Base-by-base conservation (phyloP, 1,140 invertebrate genomes). In the Drosophila burlai region DNA sequence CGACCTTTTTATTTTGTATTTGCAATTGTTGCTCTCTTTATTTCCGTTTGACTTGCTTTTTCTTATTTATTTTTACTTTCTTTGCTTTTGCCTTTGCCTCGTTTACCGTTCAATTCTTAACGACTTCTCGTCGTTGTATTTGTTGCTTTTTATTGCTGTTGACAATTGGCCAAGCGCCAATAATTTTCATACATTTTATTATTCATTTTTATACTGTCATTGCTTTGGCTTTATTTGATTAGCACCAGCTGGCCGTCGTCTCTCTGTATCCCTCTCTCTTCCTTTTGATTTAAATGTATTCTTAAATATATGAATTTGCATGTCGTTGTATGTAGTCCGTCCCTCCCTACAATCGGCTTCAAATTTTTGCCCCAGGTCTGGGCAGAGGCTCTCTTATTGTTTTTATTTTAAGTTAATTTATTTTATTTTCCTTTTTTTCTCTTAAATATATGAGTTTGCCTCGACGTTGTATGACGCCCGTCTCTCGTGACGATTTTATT, bases 151-250 rank as follows among this genome's bases (percentile, higher is more conserved):
- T 79, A 55, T 49, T 59, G 58, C 24, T 65, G 66, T 65, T 69
- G 81, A 90, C 81, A 84, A 89, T 89, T 90, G 84, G 84, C 81
- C 52, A 84, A 90, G 81, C 84, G 84, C 84, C 84, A 89, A 87
- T 84, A 71, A 89, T 89, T 90, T 89, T 78, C 65, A 86, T 85
- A 85, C 50, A 63, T 80, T 81, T 81, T 61, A 72, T 84, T 79
- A 86, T 85, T 81, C 63, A 75, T 81, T 79, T 84, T 58, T 72
- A 69, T 81, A 84, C 77, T 89, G 84, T 89, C 77, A 84, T 81
- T 83, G 64, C 68, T 61, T 79, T 66, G 60, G 55, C 54, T 61
- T 72, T 63, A 52, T 77, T 59, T 58, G 57, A 72, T 65, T 80
- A 40, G 55, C 71, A 61, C 43, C 43, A 31, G 11, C 64, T 43